phyloP scores from a whole-genome alignment of 2,113 vertebrate species.

The Mormoops blainvillei region DNA sequence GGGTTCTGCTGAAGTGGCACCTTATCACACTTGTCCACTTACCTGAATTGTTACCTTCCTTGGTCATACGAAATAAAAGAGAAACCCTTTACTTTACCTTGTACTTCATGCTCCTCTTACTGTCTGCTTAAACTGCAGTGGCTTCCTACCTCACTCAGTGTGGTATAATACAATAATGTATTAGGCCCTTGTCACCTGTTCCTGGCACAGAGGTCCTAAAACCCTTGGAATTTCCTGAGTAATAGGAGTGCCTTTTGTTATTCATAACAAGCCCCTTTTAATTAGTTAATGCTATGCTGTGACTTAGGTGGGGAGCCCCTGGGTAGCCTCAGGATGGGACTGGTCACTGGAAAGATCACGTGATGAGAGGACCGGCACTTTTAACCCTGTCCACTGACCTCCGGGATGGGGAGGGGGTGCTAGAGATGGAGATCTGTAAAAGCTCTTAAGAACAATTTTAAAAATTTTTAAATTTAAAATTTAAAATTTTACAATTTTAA shows the following conservation, averaged over 20 bases:
- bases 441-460: background rate
- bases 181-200: background rate
- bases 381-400: background rate
- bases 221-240: background rate
- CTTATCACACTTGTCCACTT: background rate
- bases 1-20: background rate
- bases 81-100: background rate
- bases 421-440: background rate
- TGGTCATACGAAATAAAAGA: background rate
- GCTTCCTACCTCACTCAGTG: background rate
- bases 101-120: background rate
- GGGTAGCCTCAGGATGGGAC: background rate
- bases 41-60: background rate
- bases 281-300: background rate
- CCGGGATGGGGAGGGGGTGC: background rate
- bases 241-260: background rate
- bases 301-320: background rate
- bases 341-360: background rate
- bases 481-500: too few relatives aligned
- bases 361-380: background rate
- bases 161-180: background rate
- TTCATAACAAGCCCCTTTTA: background rate
- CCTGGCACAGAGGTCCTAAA: background rate
- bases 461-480: too few relatives aligned
- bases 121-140: background rate